phyloP scores from a whole-genome alignment of 2,888 invertebrate species.

The Sacculina carcini region DNA sequence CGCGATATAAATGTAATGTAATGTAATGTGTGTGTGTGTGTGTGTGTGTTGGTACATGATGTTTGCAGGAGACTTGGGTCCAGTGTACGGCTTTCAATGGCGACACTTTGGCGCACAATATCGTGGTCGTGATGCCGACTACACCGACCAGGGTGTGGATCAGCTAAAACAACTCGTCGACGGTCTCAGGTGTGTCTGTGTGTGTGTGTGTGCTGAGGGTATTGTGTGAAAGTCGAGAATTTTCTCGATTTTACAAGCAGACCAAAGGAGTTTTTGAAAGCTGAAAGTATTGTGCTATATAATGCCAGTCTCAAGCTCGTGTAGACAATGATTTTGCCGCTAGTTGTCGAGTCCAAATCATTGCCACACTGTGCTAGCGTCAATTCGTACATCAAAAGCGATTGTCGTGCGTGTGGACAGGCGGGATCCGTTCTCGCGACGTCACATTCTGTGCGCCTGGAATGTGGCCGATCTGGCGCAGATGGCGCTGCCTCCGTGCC shows the following conservation, averaged over 20 bases:
- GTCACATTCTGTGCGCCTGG: constrained; percentile 86
- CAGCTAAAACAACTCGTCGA: constrained; percentile 53
- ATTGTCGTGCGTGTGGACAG: neutral
- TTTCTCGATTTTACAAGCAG: neutral
- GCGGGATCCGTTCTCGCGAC: constrained; percentile 48
- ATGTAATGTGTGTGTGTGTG: too few relatives aligned
- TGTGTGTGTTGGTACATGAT: too few relatives aligned
- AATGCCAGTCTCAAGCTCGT: too few relatives aligned
- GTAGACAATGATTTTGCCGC: too few relatives aligned
- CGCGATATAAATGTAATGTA: too few relatives aligned
- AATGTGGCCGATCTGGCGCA: constrained; percentile 58
- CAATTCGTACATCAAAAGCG: too few relatives aligned
- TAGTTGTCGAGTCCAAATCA: constrained; percentile 9
- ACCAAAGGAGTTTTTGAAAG: neutral
- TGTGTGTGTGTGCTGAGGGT: neutral
- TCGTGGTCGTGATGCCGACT: constrained; percentile 48
- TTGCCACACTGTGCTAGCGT: too few relatives aligned
- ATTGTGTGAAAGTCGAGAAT: neutral
- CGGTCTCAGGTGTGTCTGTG: constrained; percentile 26
- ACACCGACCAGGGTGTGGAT: constrained; percentile 59
- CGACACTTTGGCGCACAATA: constrained; percentile 86
- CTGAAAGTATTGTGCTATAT: too few relatives aligned
- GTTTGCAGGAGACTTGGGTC: constrained; percentile 61
- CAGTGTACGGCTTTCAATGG: constrained; percentile 97
- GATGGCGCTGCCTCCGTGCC: constrained; percentile 95